Evolutionary conservation across 2,797 vertebrate species (phyloP).

Genomic region (Myotis myotis): DNA sequence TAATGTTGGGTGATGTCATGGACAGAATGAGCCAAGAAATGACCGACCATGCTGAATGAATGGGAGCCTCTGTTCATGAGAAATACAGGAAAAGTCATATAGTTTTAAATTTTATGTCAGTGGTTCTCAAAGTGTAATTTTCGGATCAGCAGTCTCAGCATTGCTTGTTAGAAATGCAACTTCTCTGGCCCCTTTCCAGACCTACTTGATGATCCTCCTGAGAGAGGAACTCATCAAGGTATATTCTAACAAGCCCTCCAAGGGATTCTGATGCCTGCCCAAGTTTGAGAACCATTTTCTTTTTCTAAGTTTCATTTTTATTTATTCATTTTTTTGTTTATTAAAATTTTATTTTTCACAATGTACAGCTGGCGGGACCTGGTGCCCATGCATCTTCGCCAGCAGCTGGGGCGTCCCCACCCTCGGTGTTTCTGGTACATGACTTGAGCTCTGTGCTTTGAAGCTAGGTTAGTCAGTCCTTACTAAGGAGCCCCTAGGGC

Average conservation of each 20-base stretch:
- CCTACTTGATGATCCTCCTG: background rate
- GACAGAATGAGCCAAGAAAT: conserved; percentile 54
- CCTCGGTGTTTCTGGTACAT: background rate
- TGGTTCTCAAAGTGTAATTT: conserved; percentile 7
- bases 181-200: background rate
- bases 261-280: background rate
- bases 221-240: background rate
- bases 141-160: background rate
- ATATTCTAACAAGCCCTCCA: background rate
- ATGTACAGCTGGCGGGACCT: background rate
- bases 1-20: conserved; percentile 53
- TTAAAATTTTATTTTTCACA: background rate
- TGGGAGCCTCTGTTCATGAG: conserved; percentile 18
- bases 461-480: background rate
- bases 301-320: background rate
- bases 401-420: background rate
- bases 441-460: background rate
- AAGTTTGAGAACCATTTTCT: background rate
- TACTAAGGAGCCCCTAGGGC: background rate
- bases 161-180: background rate
- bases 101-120: background rate
- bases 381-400: background rate
- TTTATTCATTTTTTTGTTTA: background rate
- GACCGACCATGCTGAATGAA: background rate
- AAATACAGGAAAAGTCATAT: conserved; percentile 4